These are phyloP conservation scores for Arrhamphus sclerolepis DNA, from an alignment of 2,797 vertebrate species.

Conservation along the genomic window DNA sequence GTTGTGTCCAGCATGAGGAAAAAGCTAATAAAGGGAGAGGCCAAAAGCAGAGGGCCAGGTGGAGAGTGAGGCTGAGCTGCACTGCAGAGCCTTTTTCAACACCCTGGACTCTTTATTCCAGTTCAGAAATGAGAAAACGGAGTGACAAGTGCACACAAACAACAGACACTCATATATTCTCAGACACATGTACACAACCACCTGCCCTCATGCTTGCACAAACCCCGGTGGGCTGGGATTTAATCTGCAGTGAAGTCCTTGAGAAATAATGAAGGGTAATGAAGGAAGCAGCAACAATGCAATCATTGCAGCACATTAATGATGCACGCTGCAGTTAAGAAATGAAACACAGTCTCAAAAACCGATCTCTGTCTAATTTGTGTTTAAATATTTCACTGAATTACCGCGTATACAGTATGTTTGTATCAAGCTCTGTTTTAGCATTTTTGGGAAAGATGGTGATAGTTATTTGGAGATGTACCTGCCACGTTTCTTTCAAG, in stretches of 20 bases:
- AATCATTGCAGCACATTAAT: conserved; percentile 57
- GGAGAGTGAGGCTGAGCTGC: conserved; percentile 69
- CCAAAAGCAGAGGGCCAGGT: conserved; percentile 66
- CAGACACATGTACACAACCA: conserved; percentile 42
- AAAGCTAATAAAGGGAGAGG: conserved; percentile 70
- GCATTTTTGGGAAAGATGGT: neutral
- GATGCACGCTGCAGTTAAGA: conserved; percentile 39
- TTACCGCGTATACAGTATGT: too few species aligned
- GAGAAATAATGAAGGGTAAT: conserved; percentile 77
- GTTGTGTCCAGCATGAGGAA: conserved; percentile 72
- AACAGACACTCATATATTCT: conserved; percentile 30
- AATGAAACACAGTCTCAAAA: conserved; percentile 33
- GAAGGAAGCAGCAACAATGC: conserved; percentile 65
- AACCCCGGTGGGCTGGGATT: conserved; percentile 51
- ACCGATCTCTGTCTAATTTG: too few species aligned
- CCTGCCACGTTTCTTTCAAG: too few species aligned
- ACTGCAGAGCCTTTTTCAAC: conserved; percentile 59
- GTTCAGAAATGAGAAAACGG: conserved; percentile 58
- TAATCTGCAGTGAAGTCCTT: conserved; percentile 67
- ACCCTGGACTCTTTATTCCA: conserved; percentile 70
- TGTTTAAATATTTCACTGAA: too few species aligned
- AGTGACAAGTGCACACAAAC: conserved; percentile 55
- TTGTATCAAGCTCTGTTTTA: conserved; percentile 6
- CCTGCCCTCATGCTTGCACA: conserved; percentile 43
- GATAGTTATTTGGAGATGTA: neutral